Percentiles rank a stretch among this genome's conserved stretches.
Evolutionary conservation across 2,888 invertebrate species (phyloP).

Genomic region (Ophioninae sp.): DNA sequence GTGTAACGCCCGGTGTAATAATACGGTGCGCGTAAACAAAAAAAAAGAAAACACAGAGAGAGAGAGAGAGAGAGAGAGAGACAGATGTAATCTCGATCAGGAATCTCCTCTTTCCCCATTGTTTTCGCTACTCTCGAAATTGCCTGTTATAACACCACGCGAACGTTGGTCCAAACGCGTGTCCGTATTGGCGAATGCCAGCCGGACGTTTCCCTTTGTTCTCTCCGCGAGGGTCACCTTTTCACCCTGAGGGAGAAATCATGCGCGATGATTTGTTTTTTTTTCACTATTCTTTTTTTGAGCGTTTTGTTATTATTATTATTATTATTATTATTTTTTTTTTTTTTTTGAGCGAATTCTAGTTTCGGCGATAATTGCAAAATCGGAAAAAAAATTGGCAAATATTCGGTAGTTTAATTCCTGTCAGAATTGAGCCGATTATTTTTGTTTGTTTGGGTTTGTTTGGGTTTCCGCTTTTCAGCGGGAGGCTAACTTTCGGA

Average conservation of each 20-base stretch:
- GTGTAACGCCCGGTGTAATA: constrained; percentile 30
- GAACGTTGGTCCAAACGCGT: background rate
- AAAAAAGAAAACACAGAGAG: background rate
- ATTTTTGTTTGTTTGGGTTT: too few species aligned
- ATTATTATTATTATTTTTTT: too few species aligned
- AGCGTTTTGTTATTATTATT: too few species aligned
- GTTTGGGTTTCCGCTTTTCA: too few species aligned
- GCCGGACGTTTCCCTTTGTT: background rate
- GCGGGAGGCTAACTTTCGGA: too few species aligned
- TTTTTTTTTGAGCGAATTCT: too few species aligned
- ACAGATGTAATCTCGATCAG: constrained; percentile 45
- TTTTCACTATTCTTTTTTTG: too few species aligned
- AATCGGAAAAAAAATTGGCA: too few species aligned
- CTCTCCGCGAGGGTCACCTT: background rate
- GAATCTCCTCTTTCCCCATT: constrained; percentile 55
- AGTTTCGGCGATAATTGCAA: too few species aligned
- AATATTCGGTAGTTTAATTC: too few species aligned
- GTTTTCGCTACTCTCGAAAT: constrained; percentile 50
- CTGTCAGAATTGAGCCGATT: too few species aligned
- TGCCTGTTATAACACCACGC: background rate
- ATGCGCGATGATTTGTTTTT: too few species aligned
- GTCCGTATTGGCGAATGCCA: background rate
- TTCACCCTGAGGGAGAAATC: background rate
- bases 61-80: background rate
- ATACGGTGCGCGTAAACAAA: background rate